Base-by-base conservation (phyloP, 1,140 invertebrate genomes). In the Galendromus occidentalis region DNA sequence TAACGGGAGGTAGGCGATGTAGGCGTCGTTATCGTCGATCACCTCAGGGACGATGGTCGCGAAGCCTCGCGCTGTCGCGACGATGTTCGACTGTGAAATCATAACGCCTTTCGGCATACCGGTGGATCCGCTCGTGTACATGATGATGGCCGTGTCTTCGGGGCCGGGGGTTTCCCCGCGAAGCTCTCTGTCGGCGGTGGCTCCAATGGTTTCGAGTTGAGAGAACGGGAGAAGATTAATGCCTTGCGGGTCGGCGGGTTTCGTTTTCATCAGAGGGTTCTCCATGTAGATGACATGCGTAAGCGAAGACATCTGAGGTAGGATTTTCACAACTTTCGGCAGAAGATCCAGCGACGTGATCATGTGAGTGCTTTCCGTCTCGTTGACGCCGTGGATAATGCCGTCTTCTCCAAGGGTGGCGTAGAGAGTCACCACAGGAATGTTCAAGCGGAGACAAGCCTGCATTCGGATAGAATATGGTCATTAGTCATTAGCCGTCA, bases 371-470 rank as follows among this genome's bases (percentile, higher is more conserved):
- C 91, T 91, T 78, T 96, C 90, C 1, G 93, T 96, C 79, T 98
- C 91, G 74, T 93, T 95, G 69, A 98, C 86, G 42, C 87, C 92
- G 75, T 96, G 92, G 0, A 88, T 83, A 47, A 98, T 86, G 2
- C 91, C 94, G 7, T 98, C 93, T 70, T 96, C 90, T 4, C 93
- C 93, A 0, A 98, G 80, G 0, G 93, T 98, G 0, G 94, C 88
- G 75, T 98, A 98, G 66, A 98, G 85, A 0, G 94, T 98, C 0
- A 95, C 91, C 69, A 98, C 86, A 80, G 79, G 74, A 25, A 65
- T 66, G 25, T 5, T 42, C 22, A 41, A 17, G 20, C 42, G 33
- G 17, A 66, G 47, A 30, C 22, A 25, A 18, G 45, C 17, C 64
- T 42, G 42, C 44, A 33, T 6, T 17, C 17, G 28, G 29, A 42